phyloP scores from a whole-genome alignment of 2,888 invertebrate species.

The Sinodicranocentrus sp. region DNA sequence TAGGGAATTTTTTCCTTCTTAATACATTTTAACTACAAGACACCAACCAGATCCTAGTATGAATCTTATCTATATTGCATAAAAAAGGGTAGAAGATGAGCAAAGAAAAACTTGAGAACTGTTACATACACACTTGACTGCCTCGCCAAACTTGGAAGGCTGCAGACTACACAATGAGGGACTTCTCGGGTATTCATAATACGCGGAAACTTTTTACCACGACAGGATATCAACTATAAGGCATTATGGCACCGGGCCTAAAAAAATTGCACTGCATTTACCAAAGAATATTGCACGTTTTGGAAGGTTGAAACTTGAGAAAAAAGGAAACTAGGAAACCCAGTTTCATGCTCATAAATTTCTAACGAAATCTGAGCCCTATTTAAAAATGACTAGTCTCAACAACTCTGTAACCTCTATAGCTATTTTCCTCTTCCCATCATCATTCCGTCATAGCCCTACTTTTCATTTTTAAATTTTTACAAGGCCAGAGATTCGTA shows the following conservation, averaged over 20 bases:
- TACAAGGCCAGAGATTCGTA: too few relatives aligned
- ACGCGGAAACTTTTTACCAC: too few relatives aligned
- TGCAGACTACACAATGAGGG: too few relatives aligned
- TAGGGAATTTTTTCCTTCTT: not conserved
- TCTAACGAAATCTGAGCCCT: slow-evolving; percentile 57
- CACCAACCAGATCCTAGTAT: not conserved
- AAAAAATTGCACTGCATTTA: slow-evolving; percentile 48
- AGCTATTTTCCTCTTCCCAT: too few relatives aligned
- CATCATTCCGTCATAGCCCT: too few relatives aligned
- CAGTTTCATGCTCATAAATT: slow-evolving; percentile 50
- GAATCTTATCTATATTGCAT: slow-evolving; percentile 50
- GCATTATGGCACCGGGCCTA: slow-evolving; percentile 41
- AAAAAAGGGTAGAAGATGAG: slow-evolving; percentile 26
- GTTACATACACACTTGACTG: slow-evolving; percentile 7
- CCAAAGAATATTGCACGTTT: slow-evolving; percentile 13
- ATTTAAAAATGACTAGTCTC: slow-evolving; percentile 30
- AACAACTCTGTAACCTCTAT: not conserved
- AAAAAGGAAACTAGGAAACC: slow-evolving; percentile 6
- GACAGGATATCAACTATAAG: not conserved
- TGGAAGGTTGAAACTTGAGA: not conserved
- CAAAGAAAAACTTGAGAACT: slow-evolving; percentile 13
- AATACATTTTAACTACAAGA: not conserved
- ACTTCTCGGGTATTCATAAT: too few relatives aligned
- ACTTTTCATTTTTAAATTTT: too few relatives aligned
- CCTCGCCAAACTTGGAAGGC: not conserved